Conservation (phyloP, 2,797 vertebrate species). For the Sebastes trivittatus region DNA sequence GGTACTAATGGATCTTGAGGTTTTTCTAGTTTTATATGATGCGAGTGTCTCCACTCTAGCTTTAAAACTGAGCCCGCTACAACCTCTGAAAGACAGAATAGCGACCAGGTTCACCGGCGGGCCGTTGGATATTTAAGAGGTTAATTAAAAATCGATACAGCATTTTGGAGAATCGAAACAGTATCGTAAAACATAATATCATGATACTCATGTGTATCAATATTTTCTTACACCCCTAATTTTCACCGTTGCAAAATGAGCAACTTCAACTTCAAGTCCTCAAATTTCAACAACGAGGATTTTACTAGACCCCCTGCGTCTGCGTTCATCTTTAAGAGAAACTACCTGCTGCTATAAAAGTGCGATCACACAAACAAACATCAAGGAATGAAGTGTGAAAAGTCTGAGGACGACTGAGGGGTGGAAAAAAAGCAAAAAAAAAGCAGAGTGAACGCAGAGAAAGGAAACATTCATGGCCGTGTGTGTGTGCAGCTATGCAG, state of each 20-base stretch:
- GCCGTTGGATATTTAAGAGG: too few species aligned
- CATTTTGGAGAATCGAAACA: too few species aligned
- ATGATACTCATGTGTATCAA: too few species aligned
- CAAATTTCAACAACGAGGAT: fast-evolving
- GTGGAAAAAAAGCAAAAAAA: neutral
- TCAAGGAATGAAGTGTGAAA: constrained; percentile 21
- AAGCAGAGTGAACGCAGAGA: constrained; percentile 27
- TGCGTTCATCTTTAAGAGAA: neutral
- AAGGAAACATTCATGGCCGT: constrained; percentile 61
- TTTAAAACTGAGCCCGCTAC: too few species aligned
- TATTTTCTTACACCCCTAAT: too few species aligned
- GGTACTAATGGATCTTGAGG: too few species aligned
- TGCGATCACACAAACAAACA: constrained; percentile 22
- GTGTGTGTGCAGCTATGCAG: constrained; percentile 39
- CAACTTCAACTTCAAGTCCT: neutral
- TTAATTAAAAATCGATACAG: too few species aligned
- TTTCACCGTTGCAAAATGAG: neutral
- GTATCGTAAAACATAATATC: too few species aligned
- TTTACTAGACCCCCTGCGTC: neutral
- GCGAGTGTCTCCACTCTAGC: too few species aligned
- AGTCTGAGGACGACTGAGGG: constrained; percentile 32
- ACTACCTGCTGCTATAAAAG: neutral
- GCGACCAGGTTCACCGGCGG: too few species aligned
- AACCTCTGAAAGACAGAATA: too few species aligned
- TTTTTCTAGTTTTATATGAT: too few species aligned